Percentiles rank a stretch among this genome's conserved stretches.
These are phyloP conservation scores for Papilio helenus DNA, from an alignment of 1,140 invertebrate species.

Conservation along the genomic window DNA sequence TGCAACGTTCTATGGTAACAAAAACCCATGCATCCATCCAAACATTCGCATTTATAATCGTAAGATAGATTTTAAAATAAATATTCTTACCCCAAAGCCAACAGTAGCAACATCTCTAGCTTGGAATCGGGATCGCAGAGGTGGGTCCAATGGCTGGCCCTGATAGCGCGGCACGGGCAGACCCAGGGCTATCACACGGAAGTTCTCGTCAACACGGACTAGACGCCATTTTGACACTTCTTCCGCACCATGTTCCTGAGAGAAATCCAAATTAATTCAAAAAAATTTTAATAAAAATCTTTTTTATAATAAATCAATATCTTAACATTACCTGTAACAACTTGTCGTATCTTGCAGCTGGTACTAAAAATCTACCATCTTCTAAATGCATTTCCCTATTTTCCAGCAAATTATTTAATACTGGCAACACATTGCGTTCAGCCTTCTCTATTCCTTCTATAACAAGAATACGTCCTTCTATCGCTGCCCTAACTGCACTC, in stretches of 20 bases:
- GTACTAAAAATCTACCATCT: conserved; percentile 96
- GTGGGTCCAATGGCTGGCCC: conserved; percentile 97
- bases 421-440: conserved; percentile 97
- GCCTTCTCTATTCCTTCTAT: conserved; percentile 99
- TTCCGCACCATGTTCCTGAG: conserved; percentile 89
- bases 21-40: no score
- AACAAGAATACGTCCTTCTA: conserved; percentile 94
- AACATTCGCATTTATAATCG: no score
- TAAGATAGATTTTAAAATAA: neutral
- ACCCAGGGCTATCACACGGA: conserved; percentile 95
- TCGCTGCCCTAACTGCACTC: conserved; percentile 95
- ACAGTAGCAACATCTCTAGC: conserved; percentile 91
- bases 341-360: conserved; percentile 95
- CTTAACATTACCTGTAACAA: conserved; percentile 88
- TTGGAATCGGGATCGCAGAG: conserved; percentile 97
- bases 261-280: neutral
- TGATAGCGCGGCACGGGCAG: conserved; percentile 94
- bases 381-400: conserved; percentile 99
- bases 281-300: no score
- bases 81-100: conserved; percentile 84
- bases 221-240: conserved; percentile 94
- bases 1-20: no score
- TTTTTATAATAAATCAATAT: neutral
- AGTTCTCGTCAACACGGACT: conserved; percentile 94
- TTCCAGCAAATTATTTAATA: conserved; percentile 99